Evolutionary conservation across 2,888 invertebrate species (phyloP).

Genomic region (Eubasilissa splendida): DNA sequence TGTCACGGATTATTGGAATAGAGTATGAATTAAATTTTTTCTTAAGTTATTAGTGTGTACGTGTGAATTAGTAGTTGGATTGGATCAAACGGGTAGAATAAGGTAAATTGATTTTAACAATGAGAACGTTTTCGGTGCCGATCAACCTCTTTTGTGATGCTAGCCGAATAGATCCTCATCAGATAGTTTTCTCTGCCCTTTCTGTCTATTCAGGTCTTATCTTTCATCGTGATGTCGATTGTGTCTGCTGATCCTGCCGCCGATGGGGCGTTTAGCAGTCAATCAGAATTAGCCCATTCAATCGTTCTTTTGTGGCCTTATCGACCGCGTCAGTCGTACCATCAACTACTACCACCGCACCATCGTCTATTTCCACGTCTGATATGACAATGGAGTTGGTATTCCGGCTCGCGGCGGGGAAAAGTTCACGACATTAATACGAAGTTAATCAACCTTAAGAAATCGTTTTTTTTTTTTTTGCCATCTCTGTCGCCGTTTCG

Average conservation of each 20-base stretch:
- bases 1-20: no score
- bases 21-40: no score
- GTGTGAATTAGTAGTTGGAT: no score
- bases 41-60: no score
- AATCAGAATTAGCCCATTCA: slow-evolving; percentile 52
- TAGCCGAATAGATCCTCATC: background rate
- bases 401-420: slow-evolving; percentile 10
- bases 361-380: slow-evolving; percentile 24
- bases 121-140: no score
- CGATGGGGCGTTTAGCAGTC: slow-evolving; percentile 43
- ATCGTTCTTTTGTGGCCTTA: slow-evolving; percentile 46
- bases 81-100: no score
- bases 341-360: background rate
- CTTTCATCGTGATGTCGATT: slow-evolving; percentile 27
- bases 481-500: background rate
- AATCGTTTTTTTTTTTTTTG: slow-evolving; percentile 2
- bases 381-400: slow-evolving; percentile 24
- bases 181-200: slow-evolving; percentile 10
- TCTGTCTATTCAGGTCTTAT: slow-evolving; percentile 32
- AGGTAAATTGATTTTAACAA: no score
- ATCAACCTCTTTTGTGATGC: no score
- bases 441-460: slow-evolving; percentile 17
- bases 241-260: slow-evolving; percentile 35
- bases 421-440: background rate
- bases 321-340: slow-evolving; percentile 47